Conservation (phyloP, 2,113 vertebrate species). For the Malurus alboscapulatus region DNA sequence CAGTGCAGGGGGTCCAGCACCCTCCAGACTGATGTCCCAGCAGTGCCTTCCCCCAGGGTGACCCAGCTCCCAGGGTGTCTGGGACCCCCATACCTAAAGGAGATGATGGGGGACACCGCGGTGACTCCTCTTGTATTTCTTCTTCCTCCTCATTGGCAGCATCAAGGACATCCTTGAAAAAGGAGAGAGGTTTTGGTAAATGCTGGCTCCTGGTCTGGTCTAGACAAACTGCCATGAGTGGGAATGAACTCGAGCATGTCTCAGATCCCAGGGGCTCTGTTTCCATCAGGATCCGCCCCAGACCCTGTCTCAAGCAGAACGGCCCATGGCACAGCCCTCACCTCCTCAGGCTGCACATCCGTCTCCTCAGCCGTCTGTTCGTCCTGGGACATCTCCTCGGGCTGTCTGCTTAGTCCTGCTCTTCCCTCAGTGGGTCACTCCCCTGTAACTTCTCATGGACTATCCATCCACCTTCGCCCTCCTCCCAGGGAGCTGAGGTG, state of each 20-base stretch:
- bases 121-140: neutral
- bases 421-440: neutral
- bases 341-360: neutral
- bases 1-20: neutral
- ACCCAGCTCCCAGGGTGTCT: neutral
- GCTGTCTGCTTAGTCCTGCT: neutral
- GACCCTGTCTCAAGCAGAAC: neutral
- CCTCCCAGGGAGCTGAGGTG: neutral
- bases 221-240: no score
- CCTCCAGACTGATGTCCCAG: neutral
- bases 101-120: rapidly evolving
- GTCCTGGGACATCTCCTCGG: neutral
- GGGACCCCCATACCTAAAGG: neutral
- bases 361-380: rapidly evolving
- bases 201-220: neutral
- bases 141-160: neutral
- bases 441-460: rapidly evolving
- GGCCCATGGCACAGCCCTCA: neutral
- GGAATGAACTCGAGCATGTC: rapidly evolving
- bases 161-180: neutral
- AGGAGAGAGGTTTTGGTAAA: neutral
- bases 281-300: neutral
- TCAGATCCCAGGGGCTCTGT: neutral
- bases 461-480: neutral
- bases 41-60: neutral